Conservation (phyloP, 1,140 invertebrate species). For the Tyrophagus putrescentiae region DNA sequence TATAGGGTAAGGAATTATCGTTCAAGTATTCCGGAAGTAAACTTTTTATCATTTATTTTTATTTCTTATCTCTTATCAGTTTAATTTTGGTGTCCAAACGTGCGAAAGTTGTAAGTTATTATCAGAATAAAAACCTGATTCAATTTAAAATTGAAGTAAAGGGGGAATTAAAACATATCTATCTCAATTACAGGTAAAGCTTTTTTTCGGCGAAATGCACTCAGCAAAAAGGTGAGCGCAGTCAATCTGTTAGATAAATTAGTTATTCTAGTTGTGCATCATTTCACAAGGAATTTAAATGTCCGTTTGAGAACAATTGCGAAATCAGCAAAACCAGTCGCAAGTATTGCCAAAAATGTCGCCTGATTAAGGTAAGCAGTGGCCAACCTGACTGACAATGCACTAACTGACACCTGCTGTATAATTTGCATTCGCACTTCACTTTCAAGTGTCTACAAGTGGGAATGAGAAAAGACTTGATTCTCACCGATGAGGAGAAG, state of each 20-base stretch:
- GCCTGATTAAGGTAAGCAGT: too few relatives aligned
- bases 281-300: conserved; percentile 73
- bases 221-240: conserved; percentile 59
- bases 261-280: neutral
- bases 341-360: conserved; percentile 88
- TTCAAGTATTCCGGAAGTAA: too few relatives aligned
- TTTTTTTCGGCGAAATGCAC: conserved; percentile 86
- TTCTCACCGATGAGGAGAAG: conserved; percentile 11
- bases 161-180: too few relatives aligned
- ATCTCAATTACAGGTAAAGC: too few relatives aligned
- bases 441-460: conserved; percentile 12
- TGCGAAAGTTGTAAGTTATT: neutral
- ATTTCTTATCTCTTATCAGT: neutral
- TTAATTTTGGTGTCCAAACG: conserved; percentile 9
- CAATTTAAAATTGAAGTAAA: too few relatives aligned
- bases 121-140: too few relatives aligned
- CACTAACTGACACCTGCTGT: too few relatives aligned
- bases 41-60: too few relatives aligned
- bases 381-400: too few relatives aligned
- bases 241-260: neutral
- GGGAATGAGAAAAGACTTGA: conserved; percentile 9
- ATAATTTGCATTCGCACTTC: too few relatives aligned
- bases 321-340: conserved; percentile 79
- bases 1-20: too few relatives aligned
- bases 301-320: conserved; percentile 82